Evolutionary conservation across 2,797 vertebrate genomes (phyloP).

Genomic region (Syngnathus rostellatus): DNA sequence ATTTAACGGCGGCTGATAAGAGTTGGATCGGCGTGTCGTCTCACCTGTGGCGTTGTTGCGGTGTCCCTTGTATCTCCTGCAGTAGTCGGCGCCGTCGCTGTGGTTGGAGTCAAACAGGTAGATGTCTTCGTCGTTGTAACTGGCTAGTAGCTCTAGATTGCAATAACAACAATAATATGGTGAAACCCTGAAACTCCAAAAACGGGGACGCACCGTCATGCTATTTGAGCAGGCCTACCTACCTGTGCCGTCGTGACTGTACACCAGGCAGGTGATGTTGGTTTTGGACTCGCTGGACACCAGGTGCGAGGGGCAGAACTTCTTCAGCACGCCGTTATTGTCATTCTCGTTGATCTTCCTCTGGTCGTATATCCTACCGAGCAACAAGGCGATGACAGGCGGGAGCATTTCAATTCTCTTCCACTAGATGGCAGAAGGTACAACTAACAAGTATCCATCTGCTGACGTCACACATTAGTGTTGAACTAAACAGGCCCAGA

Average conservation of each 20-base stretch:
- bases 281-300: constrained; percentile 94
- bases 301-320: constrained; percentile 93
- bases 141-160: constrained; percentile 81
- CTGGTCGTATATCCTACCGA: constrained; percentile 88
- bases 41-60: constrained; percentile 93
- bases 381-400: background rate
- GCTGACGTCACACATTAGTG: too few relatives aligned
- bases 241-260: constrained; percentile 95
- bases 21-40: background rate
- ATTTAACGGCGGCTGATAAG: background rate
- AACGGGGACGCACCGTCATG: too few relatives aligned
- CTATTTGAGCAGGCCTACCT: constrained; percentile 60
- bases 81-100: constrained; percentile 86
- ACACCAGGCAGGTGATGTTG: constrained; percentile 96
- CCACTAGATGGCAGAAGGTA: background rate
- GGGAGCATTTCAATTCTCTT: background rate
- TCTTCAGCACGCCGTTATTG: constrained; percentile 92
- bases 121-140: constrained; percentile 96
- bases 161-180: background rate
- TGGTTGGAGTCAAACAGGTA: constrained; percentile 91
- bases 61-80: constrained; percentile 88
- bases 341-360: constrained; percentile 92
- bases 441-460: background rate
- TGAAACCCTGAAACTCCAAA: too few relatives aligned
- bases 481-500: too few relatives aligned